Base-by-base conservation (phyloP, 2,888 invertebrate genomes). In the Agelastica alni region DNA sequence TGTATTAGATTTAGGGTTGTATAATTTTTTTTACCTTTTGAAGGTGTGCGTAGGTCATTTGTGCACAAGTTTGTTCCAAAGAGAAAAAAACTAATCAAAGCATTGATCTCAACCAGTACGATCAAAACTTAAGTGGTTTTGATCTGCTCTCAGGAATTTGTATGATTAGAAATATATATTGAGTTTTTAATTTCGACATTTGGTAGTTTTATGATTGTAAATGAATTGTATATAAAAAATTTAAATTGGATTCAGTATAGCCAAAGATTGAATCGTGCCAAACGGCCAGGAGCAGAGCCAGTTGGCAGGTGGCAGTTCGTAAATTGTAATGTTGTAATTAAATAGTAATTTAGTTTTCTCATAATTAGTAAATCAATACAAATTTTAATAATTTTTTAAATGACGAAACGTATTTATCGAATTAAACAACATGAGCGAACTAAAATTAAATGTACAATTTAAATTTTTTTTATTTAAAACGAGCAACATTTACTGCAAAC, bases 11-110 rank as follows among this genome's bases (percentile, higher is more conserved):
- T 70, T 68, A 64, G 56, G 60, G 41, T 51, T 56, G 53, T 57
- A 51, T 56, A 30, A 39, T 53, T 55, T 49, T 43, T 48, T 56
- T 57, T 58, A 53, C 51, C 53, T 61, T 62, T 51, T 53, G 47
- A 61, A 60, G 58, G 63, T 67, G 63, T 67, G 66, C 66, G 70
- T 70, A 71, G 68, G 67, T 69, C 69, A 70, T 71, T 70, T 68
- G 67, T 64, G 57, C 58, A 63, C 59, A 59, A 68, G 69, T 70
- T 69, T 68, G 70, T 74, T 75, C 76, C 76, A 76, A 77, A 76
- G 75, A 75, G 71, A 74, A 73, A 71, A 74, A 71, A 74, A 71
- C 72, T 70, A 75, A 75, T 74, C 74, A 75, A 76, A 75, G 72
- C 67, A 71, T 75, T 76, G 76, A 75, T 76, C 76, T 77, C 76